Base-by-base conservation (phyloP, 2,888 invertebrate species). In the Lobophora halterata region DNA sequence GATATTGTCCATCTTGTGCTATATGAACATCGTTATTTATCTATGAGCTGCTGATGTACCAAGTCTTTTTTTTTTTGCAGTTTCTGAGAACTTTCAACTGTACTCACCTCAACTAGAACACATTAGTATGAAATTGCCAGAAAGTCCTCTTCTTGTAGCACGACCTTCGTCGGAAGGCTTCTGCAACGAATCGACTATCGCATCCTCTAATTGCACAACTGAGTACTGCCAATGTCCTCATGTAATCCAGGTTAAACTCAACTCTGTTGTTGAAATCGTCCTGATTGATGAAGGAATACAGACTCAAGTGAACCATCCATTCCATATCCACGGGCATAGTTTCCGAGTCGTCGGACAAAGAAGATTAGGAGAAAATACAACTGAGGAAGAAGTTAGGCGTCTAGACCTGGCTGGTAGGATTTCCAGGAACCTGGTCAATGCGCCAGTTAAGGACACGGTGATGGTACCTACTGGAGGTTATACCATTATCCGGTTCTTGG, bases 391-490 rank as follows among this genome's bases (percentile, higher is more conserved):
- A 70, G 75, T 91, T 3, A 91, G 91, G 64, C 88, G 89, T 12
- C 79, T 93, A 42, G 96, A 96, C 61, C 75, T 83, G 49, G 83
- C 88, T 13, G 96, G 95, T 5, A 67, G 89, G 4, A 88, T 97
- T 5, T 88, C 88, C 34, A 88, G 96, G 31, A 95, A 95, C 65
- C 80, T 96, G 0, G 79, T 89, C 17, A 89, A 90, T 36, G 92
- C 97, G 0, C 95, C 96, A 0, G 77, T 93, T 1, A 97, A 97
- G 74, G 97, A 97, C 63, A 96, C 97, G 0, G 94, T 97, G 0
- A 95, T 95, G 0, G 93, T 97, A 0, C 97, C 97, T 0, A 96
- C 96, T 73, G 96, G 96, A 12, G 97, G 97, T 0, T 97, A 94
- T 48, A 95, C 96, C 0, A 91, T 97, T 19, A 81, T 97, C 3